A percentile compares a stretch with the other conserved stretches of the same genome.
Conservation (phyloP, 1,140 invertebrate genomes). For the Drosophila fuyamai region DNA sequence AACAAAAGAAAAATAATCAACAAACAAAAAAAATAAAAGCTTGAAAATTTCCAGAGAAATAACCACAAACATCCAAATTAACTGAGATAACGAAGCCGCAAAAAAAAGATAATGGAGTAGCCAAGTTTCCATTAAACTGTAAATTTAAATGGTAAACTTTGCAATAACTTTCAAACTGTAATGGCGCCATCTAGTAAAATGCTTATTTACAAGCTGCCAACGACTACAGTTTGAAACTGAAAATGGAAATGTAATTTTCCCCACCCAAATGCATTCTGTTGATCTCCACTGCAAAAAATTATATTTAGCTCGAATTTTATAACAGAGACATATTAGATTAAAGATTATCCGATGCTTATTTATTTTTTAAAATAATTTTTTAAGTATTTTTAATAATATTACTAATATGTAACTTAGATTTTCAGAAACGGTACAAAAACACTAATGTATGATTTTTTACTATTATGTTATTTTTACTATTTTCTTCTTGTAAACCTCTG, state of each 20-base stretch:
- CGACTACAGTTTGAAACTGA: slow-evolving; percentile 21
- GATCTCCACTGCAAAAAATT: slow-evolving; percentile 1
- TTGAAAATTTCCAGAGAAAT: slow-evolving; percentile 22
- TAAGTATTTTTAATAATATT: too few species aligned
- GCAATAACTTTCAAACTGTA: slow-evolving; percentile 21
- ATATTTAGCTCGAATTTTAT: not conserved
- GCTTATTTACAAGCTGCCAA: slow-evolving; percentile 41
- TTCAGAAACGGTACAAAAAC: too few species aligned
- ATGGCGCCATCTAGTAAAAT: slow-evolving; percentile 14
- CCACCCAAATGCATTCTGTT: not conserved
- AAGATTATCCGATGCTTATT: too few species aligned
- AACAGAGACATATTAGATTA: not conserved
- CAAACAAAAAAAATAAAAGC: slow-evolving; percentile 10
- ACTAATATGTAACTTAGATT: too few species aligned
- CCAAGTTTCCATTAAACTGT: slow-evolving; percentile 10
- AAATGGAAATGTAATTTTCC: slow-evolving; percentile 8
- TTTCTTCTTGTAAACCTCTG: not conserved
- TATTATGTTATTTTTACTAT: not conserved
- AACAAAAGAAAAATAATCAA: slow-evolving; percentile 26
- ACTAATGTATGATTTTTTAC: too few species aligned
- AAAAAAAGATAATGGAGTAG: slow-evolving; percentile 3
- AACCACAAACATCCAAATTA: slow-evolving; percentile 2
- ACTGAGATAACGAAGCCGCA: slow-evolving; percentile 8
- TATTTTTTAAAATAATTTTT: too few species aligned
- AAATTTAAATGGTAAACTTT: not conserved